Percentiles rank a stretch among this genome's conserved stretches.
phyloP scores from a whole-genome alignment of 2,797 vertebrate species.

The Gephyroberyx darwinii region DNA sequence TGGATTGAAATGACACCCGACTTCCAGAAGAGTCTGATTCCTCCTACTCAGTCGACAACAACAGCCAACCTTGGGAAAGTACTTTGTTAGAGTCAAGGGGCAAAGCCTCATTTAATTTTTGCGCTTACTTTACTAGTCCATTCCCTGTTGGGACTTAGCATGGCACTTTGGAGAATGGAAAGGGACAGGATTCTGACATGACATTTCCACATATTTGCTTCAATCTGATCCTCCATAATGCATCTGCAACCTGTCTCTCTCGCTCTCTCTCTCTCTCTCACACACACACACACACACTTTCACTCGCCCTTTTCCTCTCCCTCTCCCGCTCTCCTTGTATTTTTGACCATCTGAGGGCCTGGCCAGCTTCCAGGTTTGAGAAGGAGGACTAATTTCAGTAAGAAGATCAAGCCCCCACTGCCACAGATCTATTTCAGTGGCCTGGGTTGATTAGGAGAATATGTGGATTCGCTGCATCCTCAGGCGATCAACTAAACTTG shows the following conservation, averaged over 20 bases:
- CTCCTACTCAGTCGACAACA: background rate
- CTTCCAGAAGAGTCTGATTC: conserved; percentile 25
- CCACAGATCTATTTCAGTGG: background rate
- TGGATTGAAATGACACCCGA: conserved; percentile 66
- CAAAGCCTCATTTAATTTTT: conserved; percentile 9
- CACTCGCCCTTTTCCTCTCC: background rate
- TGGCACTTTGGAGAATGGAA: conserved; percentile 16
- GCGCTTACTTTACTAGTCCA: conserved; percentile 5
- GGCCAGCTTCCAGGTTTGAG: background rate
- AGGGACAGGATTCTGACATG: conserved; percentile 25
- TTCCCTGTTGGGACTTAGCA: conserved; percentile 5
- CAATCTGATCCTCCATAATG: conserved; percentile 23
- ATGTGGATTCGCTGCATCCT: background rate
- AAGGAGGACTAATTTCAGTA: conserved; percentile 1
- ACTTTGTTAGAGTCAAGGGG: conserved; percentile 8
- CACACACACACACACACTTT: no score
- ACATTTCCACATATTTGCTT: conserved; percentile 17
- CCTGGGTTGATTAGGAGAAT: no score
- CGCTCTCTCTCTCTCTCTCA: background rate
- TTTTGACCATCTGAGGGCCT: background rate
- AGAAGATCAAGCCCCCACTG: background rate
- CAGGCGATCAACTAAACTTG: background rate
- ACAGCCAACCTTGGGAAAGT: background rate
- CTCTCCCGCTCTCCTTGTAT: background rate
- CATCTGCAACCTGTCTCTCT: background rate